Percentiles rank a stretch among this genome's conserved stretches.
Evolutionary conservation across 2,888 invertebrate genomes (phyloP).

Genomic region (Trissonchulus sp.): DNA sequence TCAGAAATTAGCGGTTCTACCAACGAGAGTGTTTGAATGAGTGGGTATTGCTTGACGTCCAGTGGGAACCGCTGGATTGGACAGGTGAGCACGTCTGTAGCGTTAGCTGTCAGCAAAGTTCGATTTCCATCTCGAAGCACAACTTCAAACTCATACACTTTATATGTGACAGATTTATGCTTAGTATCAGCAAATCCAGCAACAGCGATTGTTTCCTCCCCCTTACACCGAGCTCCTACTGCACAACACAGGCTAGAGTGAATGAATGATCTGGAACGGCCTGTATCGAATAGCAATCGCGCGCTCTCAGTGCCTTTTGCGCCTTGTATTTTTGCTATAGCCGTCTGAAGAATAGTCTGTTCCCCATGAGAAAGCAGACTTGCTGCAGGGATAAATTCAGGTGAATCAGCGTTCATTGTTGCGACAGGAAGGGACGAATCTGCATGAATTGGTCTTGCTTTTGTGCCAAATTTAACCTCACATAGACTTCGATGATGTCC

Average conservation of each 20-base stretch:
- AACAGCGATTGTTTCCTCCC: background rate
- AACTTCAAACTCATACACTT: slow-evolving; percentile 9
- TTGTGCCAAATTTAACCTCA: slow-evolving; percentile 13
- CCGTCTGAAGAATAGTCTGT: too few relatives aligned
- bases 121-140: background rate
- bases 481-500: slow-evolving; percentile 17
- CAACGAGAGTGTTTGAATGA: background rate
- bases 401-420: too few relatives aligned
- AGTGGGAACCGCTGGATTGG: background rate
- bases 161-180: background rate
- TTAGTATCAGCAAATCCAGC: slow-evolving; percentile 3
- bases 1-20: background rate
- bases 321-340: too few relatives aligned
- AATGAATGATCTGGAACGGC: slow-evolving; percentile 15
- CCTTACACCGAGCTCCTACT: background rate
- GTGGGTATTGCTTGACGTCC: background rate
- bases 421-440: too few relatives aligned
- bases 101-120: background rate
- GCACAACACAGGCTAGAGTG: background rate
- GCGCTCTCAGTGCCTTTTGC: too few relatives aligned
- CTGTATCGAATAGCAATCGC: background rate
- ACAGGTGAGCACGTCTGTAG: background rate
- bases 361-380: too few relatives aligned
- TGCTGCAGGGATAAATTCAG: too few relatives aligned
- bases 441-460: too few relatives aligned